A percentile compares a stretch with the other conserved stretches of the same genome.
phyloP scores from a whole-genome alignment of 2,113 vertebrate genomes.

The Eleginops maclovinus region DNA sequence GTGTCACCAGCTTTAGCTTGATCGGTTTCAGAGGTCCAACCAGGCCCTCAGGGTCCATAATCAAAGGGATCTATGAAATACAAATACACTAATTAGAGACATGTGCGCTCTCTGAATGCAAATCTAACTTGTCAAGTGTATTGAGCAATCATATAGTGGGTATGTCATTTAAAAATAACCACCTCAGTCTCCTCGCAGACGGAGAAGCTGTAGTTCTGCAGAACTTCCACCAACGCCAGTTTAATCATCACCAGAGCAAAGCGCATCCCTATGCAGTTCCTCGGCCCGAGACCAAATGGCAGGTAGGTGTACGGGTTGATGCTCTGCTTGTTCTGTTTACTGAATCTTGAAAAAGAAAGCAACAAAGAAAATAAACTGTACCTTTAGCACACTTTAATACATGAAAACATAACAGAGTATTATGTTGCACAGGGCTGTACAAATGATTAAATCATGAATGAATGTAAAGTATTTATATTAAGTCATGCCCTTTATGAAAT shows the following conservation, averaged over 20 bases:
- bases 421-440: background rate
- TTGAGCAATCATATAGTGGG: background rate
- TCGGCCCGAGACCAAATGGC: conserved; percentile 85
- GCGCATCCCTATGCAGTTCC: conserved; percentile 87
- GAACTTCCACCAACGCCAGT: conserved; percentile 74
- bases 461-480: too few species aligned
- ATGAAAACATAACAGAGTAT: background rate
- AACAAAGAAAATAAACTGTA: background rate
- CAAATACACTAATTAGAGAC: background rate
- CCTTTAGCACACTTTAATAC: background rate
- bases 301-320: conserved; percentile 82
- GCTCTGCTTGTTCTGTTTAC: conserved; percentile 77
- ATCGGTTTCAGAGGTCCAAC: conserved; percentile 80
- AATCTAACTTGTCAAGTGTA: background rate
- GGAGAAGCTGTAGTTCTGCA: conserved; percentile 84
- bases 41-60: conserved; percentile 63
- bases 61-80: conserved; percentile 79
- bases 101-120: background rate
- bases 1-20: conserved; percentile 78
- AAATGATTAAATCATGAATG: background rate
- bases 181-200: conserved; percentile 86
- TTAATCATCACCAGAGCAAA: conserved; percentile 84
- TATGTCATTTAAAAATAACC: background rate
- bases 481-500: too few species aligned
- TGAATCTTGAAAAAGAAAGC: conserved; percentile 76